Evolutionary conservation across 2,797 vertebrate species (phyloP).

Genomic region (Ambastaia sidthimunki): DNA sequence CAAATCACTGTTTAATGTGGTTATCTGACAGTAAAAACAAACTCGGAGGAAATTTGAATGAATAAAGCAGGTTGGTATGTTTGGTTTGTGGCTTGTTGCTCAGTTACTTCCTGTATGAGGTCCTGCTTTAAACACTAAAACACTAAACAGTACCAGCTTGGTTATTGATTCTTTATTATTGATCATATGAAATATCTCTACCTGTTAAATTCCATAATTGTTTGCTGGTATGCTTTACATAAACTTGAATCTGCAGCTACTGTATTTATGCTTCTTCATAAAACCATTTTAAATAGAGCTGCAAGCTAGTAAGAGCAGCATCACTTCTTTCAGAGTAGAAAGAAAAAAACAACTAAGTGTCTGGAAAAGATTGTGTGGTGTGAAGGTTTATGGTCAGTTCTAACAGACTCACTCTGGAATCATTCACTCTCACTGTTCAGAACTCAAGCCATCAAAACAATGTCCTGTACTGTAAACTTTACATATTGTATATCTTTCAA

Average conservation of each 20-base stretch:
- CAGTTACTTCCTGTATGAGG: constrained; percentile 27
- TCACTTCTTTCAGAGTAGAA: constrained; percentile 8
- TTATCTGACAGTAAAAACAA: constrained; percentile 45
- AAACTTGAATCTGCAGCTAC: background rate
- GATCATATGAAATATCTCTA: background rate
- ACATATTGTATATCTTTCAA: constrained; percentile 56
- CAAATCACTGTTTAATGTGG: constrained; percentile 66
- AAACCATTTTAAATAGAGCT: background rate
- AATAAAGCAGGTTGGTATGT: constrained; percentile 38
- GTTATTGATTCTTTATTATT: background rate
- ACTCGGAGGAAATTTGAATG: constrained; percentile 19
- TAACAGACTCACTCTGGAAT: constrained; percentile 56
- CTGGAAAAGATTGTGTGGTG: constrained; percentile 38
- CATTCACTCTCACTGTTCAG: constrained; percentile 48
- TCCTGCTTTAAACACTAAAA: background rate
- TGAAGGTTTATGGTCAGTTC: constrained; percentile 40
- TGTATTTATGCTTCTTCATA: background rate
- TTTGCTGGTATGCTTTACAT: background rate
- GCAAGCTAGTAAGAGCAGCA: background rate
- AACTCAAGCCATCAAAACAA: constrained; percentile 49
- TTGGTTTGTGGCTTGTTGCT: constrained; percentile 29
- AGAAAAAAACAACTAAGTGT: constrained; percentile 21
- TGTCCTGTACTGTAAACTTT: constrained; percentile 51
- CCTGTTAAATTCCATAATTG: background rate
- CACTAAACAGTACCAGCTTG: background rate